Base-by-base conservation (phyloP, 1,140 invertebrate genomes). In the Apis cerana region DNA sequence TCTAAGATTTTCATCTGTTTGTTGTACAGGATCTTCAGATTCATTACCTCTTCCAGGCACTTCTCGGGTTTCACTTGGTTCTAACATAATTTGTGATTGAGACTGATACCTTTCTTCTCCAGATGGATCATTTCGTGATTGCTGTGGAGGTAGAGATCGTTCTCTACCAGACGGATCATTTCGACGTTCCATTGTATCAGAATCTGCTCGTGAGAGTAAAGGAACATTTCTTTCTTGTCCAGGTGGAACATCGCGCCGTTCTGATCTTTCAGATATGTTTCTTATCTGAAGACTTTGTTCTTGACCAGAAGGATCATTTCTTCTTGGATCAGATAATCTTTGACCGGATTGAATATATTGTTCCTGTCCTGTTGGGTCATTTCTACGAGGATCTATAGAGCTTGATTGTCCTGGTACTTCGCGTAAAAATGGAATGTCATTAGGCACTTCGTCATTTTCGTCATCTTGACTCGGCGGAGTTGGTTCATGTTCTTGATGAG, bases 381-480 rank as follows among this genome's bases (percentile, higher is more conserved):
- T 94, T 52, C 94, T 91, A 1, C 92, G 89, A 11, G 90, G 89
- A 88, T 94, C 93, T 17, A 91, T 83, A 5, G 89, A 89, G 62
- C 91, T 94, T 11, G 93, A 94, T 74, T 94, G 94, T 1, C 94
- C 94, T 0, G 93, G 94, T 1, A 94, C 93, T 78, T 94, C 93
- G 0, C 93, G 89, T 52, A 93, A 54, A 52, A 94, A 94, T 2
- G 94, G 94, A 84, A 94, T 94, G 85, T 94, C 94, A 19, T 90
- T 93, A 23, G 94, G 93, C 21, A 93, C 93, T 83, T 94, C 94
- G 23, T 94, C 94, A 19, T 94, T 94, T 64, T 94, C 93, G 50
- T 94, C 94, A n/a, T 94, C 93, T 71, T 94, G 93, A 75, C 88
- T 93, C 5, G 91, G 90, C 0, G 93, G 90, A 17, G 88, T 89